Base-by-base conservation (phyloP, 2,888 invertebrate genomes). In the Lamellibrachia columna region DNA sequence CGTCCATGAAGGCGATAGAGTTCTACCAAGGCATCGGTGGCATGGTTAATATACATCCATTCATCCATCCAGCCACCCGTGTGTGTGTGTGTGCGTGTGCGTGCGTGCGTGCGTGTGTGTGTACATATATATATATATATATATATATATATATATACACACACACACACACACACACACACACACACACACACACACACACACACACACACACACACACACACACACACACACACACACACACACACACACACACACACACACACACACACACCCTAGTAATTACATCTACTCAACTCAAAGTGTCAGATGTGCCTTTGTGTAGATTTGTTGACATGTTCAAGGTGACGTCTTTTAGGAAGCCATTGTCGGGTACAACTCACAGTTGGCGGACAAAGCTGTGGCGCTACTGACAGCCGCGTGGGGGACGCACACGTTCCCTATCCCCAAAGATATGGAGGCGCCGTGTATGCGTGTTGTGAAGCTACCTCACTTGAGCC, bases 11-110 rank as follows among this genome's bases (percentile, higher is more conserved):
- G 15, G 94, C 93, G 2, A 75, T 95, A 22, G 90, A 94, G 91
- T 95, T 95, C 93, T 95, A 94, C 93, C 91, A 94, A 52, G 93
- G 93, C 6, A 92, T 95, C 2, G 95, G 95, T n/a, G 95, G 95
- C 90, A 92, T 94, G 93, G 95, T 93, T 90, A 91, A 92, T 60
- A 60, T 40, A 90, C 52, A 22, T 11, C 53, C 40, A 40, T 55
- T 55, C 95, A 90, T 6, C 1, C 6, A 7, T 53, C n/a, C n/a
- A n/a, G n/a, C n/a, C n/a, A n/a, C n/a, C n/a, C n/a, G n/a, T n/a
- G n/a, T n/a, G n/a, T n/a, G n/a, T n/a, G n/a, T n/a, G n/a, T n/a
- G 40, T 1, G 40, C 1, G 40, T 1, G 40, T 40, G 40, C 40
- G 40, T 40, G 40, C 40, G 40, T 40, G 40, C 40, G 40, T 40